phyloP scores from a whole-genome alignment of 2,888 invertebrate genomes.

The Ametastegia equiseti region DNA sequence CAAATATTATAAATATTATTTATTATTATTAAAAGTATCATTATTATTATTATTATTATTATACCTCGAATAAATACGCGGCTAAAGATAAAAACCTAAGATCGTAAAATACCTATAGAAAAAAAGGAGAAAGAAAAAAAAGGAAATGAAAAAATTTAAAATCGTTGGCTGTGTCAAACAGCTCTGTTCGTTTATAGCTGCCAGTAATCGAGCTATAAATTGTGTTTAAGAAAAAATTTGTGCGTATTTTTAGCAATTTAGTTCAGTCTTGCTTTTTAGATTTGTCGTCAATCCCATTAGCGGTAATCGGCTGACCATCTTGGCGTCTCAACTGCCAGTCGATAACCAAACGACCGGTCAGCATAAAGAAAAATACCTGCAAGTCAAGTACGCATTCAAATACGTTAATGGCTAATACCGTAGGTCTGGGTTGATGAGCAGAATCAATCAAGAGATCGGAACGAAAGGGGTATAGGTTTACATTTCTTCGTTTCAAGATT shows the following conservation, averaged over 20 bases:
- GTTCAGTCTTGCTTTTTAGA: slow-evolving; percentile 77
- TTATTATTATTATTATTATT: no score
- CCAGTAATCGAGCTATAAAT: slow-evolving; percentile 32
- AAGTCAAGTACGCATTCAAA: slow-evolving; percentile 55
- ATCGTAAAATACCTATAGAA: slow-evolving; percentile 1
- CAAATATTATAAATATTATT: neutral
- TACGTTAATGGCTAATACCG: no score
- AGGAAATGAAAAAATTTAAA: slow-evolving; percentile 30
- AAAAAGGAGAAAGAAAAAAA: neutral
- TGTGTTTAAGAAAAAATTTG: slow-evolving; percentile 30
- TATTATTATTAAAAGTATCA: no score
- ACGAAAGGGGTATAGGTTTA: no score
- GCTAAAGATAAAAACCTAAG: neutral
- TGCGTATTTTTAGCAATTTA: slow-evolving; percentile 38
- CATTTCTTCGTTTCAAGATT: no score
- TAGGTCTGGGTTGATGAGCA: no score
- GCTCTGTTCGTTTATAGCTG: slow-evolving; percentile 32
- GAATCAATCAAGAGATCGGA: no score
- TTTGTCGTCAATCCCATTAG: slow-evolving; percentile 76
- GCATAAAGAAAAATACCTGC: slow-evolving; percentile 91
- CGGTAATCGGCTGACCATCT: slow-evolving; percentile 70
- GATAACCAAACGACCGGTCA: slow-evolving; percentile 92
- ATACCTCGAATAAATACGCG: slow-evolving; percentile 27
- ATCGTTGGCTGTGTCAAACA: slow-evolving; percentile 17
- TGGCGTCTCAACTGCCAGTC: slow-evolving; percentile 82